Percentiles rank a stretch among this genome's conserved stretches.
Conservation (phyloP, 2,113 vertebrate genomes). For the Bucco capensis region DNA sequence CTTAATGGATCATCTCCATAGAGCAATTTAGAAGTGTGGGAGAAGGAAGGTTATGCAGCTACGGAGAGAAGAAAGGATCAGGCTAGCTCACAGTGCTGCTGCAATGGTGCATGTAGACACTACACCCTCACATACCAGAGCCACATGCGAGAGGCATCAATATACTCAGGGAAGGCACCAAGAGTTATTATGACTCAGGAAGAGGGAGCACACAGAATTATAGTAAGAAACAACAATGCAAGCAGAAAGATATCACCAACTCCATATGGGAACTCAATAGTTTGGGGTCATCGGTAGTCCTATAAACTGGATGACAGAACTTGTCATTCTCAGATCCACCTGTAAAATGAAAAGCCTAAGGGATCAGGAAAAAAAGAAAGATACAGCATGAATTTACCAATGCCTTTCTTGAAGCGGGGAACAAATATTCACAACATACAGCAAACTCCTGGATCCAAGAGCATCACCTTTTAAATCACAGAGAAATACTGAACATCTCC, state of each 20-base stretch:
- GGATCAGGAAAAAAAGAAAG: not conserved
- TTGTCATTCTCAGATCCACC: not conserved
- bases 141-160: not conserved
- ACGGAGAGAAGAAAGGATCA: not conserved
- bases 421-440: not conserved
- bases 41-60: slow-evolving; percentile 34
- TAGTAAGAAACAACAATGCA: not conserved
- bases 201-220: not conserved
- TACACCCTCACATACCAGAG: not conserved
- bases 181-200: not conserved
- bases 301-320: not conserved
- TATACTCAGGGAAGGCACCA: not conserved
- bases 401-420: not conserved
- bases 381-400: not conserved
- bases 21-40: slow-evolving; percentile 25
- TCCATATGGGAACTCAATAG: not conserved
- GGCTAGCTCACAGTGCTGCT: not conserved
- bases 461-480: not conserved
- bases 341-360: not conserved
- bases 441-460: not conserved
- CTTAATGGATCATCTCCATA: slow-evolving; percentile 54
- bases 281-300: not conserved
- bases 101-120: not conserved
- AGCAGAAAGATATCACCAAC: not conserved
- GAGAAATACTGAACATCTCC: not conserved